Percentiles rank a stretch among this genome's conserved stretches.
These are phyloP conservation scores for Poeciliopsis paucimaculata DNA, from an alignment of 2,797 vertebrate species.

Conservation along the genomic window DNA sequence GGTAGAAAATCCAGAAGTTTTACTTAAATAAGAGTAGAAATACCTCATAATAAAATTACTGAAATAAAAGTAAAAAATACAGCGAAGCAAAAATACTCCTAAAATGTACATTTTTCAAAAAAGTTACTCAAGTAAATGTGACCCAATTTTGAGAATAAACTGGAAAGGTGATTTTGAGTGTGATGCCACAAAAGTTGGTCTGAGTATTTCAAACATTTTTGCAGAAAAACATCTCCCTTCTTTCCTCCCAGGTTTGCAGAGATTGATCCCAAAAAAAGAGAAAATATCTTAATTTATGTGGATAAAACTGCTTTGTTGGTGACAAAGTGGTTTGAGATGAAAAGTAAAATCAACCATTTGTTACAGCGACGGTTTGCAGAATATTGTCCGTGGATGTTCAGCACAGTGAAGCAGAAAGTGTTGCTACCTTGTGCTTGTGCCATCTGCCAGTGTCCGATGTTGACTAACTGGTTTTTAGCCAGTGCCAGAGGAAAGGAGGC, in stretches of 20 bases:
- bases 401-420: background rate
- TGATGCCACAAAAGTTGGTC: background rate
- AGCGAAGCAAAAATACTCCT: too few relatives aligned
- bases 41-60: too few relatives aligned
- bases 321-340: background rate
- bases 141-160: too few relatives aligned
- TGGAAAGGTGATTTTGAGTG: background rate
- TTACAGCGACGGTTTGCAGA: background rate
- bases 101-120: background rate
- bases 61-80: too few relatives aligned
- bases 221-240: background rate
- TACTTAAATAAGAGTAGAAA: too few relatives aligned
- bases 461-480: constrained; percentile 69
- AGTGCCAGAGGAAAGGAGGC: constrained; percentile 82
- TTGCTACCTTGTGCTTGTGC: constrained; percentile 86
- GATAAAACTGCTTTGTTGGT: too few relatives aligned
- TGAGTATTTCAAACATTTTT: background rate
- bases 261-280: background rate
- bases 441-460: constrained; percentile 87
- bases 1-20: too few relatives aligned
- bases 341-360: background rate
- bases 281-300: background rate
- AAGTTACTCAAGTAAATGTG: background rate
- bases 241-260: background rate
- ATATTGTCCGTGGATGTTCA: background rate